Evolutionary conservation across 2,888 invertebrate species (phyloP).

Genomic region (Gordius sp.): DNA sequence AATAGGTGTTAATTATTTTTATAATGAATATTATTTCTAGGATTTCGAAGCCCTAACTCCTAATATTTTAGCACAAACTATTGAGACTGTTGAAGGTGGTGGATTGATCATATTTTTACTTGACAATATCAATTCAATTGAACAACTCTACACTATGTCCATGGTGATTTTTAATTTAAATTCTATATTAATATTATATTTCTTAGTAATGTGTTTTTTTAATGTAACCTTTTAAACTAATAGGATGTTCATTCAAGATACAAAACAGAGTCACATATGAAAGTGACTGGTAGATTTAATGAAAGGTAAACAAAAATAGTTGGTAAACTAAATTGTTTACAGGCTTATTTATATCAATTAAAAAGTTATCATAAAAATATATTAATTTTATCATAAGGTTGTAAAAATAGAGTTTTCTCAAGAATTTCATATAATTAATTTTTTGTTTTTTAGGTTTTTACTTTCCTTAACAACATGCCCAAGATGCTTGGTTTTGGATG

Average conservation of each 20-base stretch:
- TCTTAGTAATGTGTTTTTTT: neutral
- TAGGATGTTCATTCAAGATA: constrained; percentile 74
- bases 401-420: neutral
- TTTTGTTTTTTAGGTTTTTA: constrained; percentile 38
- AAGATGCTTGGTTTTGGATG: constrained; percentile 71
- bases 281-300: constrained; percentile 73
- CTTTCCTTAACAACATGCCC: constrained; percentile 61
- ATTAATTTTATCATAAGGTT: neutral
- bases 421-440: neutral
- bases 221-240: constrained; percentile 12
- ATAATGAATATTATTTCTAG: constrained; percentile 29
- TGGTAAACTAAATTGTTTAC: constrained; percentile 4
- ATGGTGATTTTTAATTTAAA: constrained; percentile 38
- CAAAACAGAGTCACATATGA: constrained; percentile 71
- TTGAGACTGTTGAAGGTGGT: constrained; percentile 95
- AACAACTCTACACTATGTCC: constrained; percentile 72
- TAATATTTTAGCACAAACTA: constrained; percentile 70
- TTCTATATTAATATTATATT: constrained; percentile 9
- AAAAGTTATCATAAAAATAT: neutral
- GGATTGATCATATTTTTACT: constrained; percentile 56
- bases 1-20: neutral
- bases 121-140: constrained; percentile 53
- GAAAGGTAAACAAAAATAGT: constrained; percentile 38
- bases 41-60: constrained; percentile 93
- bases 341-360: constrained; percentile 15